Evolutionary conservation across 2,888 invertebrate species (phyloP).

Genomic region (Pristionchus fissidentatus): DNA sequence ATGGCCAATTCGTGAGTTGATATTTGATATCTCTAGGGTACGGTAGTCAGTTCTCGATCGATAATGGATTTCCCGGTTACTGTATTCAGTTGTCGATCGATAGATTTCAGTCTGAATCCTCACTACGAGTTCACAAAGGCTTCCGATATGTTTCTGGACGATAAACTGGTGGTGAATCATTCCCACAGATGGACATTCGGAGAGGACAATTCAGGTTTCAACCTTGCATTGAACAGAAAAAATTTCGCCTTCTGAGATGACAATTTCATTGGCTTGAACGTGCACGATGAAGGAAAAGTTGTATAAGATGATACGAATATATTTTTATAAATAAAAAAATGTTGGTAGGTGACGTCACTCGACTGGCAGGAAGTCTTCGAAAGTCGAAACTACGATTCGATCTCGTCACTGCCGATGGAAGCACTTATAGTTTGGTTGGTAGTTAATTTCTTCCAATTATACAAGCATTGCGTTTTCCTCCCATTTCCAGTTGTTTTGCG

Average conservation of each 20-base stretch:
- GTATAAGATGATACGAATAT: neutral
- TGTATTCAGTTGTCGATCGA: neutral
- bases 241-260: no score
- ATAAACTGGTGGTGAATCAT: slow-evolving; percentile 50
- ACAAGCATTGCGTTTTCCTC: no score
- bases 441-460: no score
- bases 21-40: slow-evolving; percentile 53
- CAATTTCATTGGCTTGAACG: slow-evolving; percentile 52
- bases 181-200: slow-evolving; percentile 55
- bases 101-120: slow-evolving; percentile 55
- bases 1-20: slow-evolving; percentile 44
- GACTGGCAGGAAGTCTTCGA: neutral
- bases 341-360: slow-evolving; percentile 42
- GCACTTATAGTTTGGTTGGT: slow-evolving; percentile 53
- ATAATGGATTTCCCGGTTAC: neutral
- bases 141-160: slow-evolving; percentile 52
- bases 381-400: slow-evolving; percentile 47
- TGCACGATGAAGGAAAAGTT: no score
- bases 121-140: slow-evolving; percentile 54
- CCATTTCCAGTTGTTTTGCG: no score
- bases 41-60: no score
- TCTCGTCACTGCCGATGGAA: slow-evolving; percentile 65
- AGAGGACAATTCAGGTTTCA: slow-evolving; percentile 52
- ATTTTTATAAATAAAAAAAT: neutral
- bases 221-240: neutral